phyloP scores from a whole-genome alignment of 2,113 vertebrate genomes.

The Toxotes jaculatrix region DNA sequence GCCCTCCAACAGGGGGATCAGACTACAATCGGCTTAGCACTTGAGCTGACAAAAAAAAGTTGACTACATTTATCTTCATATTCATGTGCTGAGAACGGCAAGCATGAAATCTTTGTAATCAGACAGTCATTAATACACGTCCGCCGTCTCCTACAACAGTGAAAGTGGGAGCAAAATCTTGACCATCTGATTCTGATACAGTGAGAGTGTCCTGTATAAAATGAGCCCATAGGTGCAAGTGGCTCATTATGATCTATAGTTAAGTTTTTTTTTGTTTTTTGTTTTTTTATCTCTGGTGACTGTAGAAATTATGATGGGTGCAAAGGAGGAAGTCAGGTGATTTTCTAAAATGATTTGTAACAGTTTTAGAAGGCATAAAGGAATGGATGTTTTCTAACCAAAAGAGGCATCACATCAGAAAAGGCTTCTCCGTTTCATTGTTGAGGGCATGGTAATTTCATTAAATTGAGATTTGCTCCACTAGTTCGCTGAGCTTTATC shows the following conservation, averaged over 20 bases:
- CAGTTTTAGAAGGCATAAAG: no score
- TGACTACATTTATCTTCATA: not conserved
- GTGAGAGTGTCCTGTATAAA: no score
- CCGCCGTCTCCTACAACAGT: not conserved
- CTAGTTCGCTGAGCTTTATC: not conserved
- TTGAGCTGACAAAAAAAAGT: slow-evolving; percentile 15
- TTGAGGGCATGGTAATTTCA: no score
- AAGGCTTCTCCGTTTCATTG: no score
- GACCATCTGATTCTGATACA: not conserved
- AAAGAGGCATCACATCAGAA: no score
- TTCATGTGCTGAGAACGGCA: slow-evolving; percentile 3
- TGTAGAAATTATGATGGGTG: no score
- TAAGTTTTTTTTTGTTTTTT: no score
- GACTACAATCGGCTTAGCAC: slow-evolving; percentile 4
- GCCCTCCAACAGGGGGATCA: slow-evolving; percentile 29
- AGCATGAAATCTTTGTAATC: not conserved
- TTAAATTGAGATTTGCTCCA: no score
- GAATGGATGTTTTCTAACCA: no score
- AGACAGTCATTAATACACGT: not conserved
- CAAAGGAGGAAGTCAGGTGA: no score
- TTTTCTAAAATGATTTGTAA: no score
- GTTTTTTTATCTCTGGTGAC: no score
- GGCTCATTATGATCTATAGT: not conserved
- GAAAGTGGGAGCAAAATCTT: not conserved
- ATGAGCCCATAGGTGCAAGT: not conserved